Evolutionary conservation across 2,888 invertebrate genomes (phyloP).

Genomic region (Mayetiola destructor): DNA sequence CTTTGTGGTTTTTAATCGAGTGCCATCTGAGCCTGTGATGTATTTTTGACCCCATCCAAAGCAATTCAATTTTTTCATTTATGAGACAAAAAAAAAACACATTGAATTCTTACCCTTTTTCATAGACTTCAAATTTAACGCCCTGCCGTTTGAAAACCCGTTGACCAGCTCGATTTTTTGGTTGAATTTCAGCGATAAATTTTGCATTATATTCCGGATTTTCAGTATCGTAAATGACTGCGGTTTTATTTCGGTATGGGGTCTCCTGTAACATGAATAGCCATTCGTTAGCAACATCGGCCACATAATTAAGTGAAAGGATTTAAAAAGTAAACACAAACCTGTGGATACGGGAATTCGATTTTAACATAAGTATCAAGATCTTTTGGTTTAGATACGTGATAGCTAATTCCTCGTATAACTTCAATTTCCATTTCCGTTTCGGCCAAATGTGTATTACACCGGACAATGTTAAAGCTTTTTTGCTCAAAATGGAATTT

Average conservation of each 20-base stretch:
- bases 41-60: too few species aligned
- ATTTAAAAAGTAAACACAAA: too few species aligned
- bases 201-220: slow-evolving; percentile 78
- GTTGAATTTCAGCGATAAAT: slow-evolving; percentile 63
- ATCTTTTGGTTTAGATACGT: slow-evolving; percentile 68
- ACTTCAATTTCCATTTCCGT: slow-evolving; percentile 78
- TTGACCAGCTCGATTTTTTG: slow-evolving; percentile 64
- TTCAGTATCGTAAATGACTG: slow-evolving; percentile 65
- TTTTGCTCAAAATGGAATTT: slow-evolving; percentile 87
- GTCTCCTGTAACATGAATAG: slow-evolving; percentile 42
- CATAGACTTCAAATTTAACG: slow-evolving; percentile 81
- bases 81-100: background rate
- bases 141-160: slow-evolving; percentile 78
- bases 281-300: slow-evolving; percentile 15
- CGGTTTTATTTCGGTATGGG: slow-evolving; percentile 58
- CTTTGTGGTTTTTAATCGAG: too few species aligned
- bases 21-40: too few species aligned
- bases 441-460: slow-evolving; percentile 85
- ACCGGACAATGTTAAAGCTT: slow-evolving; percentile 80
- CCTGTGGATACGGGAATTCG: slow-evolving; percentile 82
- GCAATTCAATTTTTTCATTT: too few species aligned
- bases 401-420: slow-evolving; percentile 75
- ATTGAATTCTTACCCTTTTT: slow-evolving; percentile 61
- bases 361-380: slow-evolving; percentile 85
- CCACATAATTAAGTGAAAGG: background rate